Conservation (phyloP, 1,140 invertebrate genomes). For the Magallana gigas region DNA sequence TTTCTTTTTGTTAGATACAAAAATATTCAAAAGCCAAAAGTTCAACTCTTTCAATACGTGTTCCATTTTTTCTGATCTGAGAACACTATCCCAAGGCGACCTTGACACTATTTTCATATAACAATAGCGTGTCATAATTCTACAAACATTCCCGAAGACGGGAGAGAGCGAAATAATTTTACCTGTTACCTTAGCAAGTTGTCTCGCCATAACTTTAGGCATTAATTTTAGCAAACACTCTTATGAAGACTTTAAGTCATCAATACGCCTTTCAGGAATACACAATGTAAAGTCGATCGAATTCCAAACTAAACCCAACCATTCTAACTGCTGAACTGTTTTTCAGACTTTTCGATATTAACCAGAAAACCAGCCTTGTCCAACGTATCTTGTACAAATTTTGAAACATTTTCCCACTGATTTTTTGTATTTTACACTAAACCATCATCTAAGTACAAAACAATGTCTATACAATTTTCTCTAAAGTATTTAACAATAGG, state of each 20-base stretch:
- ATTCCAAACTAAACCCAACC: conserved; percentile 18
- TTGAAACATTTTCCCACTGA: too few species aligned
- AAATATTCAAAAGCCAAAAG: conserved; percentile 15
- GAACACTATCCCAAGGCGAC: conserved; percentile 8
- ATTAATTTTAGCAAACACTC: neutral
- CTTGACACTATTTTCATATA: neutral
- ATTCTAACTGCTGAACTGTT: neutral
- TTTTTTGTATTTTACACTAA: neutral
- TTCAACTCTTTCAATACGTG: conserved; percentile 26
- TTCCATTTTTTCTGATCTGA: neutral
- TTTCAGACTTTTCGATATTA: conserved; percentile 51
- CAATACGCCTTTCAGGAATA: conserved; percentile 48
- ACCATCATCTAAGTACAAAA: conserved; percentile 58
- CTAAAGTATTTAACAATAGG: conserved; percentile 51
- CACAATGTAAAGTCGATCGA: conserved; percentile 36
- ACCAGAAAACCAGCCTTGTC: conserved; percentile 48
- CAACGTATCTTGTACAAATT: neutral
- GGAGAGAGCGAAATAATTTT: conserved; percentile 56
- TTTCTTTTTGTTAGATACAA: neutral
- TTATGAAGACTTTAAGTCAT: neutral
- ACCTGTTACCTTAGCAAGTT: conserved; percentile 47
- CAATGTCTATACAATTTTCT: conserved; percentile 41
- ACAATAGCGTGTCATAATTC: conserved; percentile 47
- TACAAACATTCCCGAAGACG: conserved; percentile 49
- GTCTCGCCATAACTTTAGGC: neutral